Percentiles rank a stretch among this genome's conserved stretches.
Evolutionary conservation across 2,888 invertebrate genomes (phyloP).

Genomic region (Agriotes lineatus): DNA sequence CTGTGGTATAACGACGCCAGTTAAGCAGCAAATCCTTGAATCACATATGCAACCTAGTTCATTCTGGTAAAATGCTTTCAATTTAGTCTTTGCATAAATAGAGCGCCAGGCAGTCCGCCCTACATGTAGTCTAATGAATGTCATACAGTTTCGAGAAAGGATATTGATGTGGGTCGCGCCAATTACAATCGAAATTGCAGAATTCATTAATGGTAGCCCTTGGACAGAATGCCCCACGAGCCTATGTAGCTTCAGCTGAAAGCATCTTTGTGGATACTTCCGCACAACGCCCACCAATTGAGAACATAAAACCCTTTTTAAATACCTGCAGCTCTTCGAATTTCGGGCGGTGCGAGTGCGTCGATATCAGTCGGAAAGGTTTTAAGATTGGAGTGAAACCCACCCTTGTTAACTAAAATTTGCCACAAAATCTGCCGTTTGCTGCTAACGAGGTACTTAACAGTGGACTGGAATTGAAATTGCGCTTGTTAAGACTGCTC

Average conservation of each 20-base stretch:
- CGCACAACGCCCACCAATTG: not conserved
- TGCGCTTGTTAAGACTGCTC: slow-evolving; percentile 13
- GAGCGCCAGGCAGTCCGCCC: not conserved
- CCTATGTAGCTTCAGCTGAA: no score
- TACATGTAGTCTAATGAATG: slow-evolving; percentile 7
- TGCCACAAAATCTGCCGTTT: slow-evolving; percentile 9
- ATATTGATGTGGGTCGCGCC: slow-evolving; percentile 16
- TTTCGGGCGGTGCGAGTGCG: not conserved
- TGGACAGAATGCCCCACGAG: no score
- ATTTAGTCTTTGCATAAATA: not conserved
- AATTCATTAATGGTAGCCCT: not conserved
- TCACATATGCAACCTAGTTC: not conserved
- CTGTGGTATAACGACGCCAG: no score
- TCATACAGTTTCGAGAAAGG: slow-evolving; percentile 12
- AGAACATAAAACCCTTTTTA: not conserved
- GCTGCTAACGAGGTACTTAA: slow-evolving; percentile 22
- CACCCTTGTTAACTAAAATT: slow-evolving; percentile 5
- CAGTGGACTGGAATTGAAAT: slow-evolving; percentile 14
- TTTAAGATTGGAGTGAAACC: slow-evolving; percentile 5
- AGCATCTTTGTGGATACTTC: no score
- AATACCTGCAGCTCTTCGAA: not conserved
- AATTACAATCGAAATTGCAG: slow-evolving; percentile 11
- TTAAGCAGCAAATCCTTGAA: no score
- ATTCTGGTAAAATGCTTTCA: not conserved
- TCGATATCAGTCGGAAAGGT: not conserved